Base-by-base conservation (phyloP, 2,888 invertebrate species). In the Aromia moschata region DNA sequence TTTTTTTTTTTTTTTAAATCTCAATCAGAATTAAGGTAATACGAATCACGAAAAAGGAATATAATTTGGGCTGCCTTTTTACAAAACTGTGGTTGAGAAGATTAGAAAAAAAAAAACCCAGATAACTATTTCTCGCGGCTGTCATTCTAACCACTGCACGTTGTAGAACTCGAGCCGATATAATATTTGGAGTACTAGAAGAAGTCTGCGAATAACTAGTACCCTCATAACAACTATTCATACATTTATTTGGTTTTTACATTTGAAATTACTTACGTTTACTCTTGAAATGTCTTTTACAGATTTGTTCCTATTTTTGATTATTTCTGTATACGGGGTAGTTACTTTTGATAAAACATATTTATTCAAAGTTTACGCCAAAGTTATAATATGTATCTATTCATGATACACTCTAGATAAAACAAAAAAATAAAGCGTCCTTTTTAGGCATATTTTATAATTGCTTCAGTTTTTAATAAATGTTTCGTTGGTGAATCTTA, bases 61-160 rank as follows among this genome's bases (percentile, higher is more conserved):
- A 73, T 73, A 74, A 74, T 74, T 74, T 75, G 62, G 70, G 69
- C 67, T 70, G 69, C 64, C 66, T 65, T 67, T 70, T 71, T 71
- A 72, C 74, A 74, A 73, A 75, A 74, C 70, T 73, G 74, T 71
- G 64, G 66, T 62, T 70, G 73, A 73, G 70, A 63, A 74, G 72
- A 74, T 74, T 74, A 73, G 58, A 64, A 56, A 64, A 62, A 46
- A 47, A 64, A 56, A 66, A 62, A 64, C 69, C 72, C 70, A 71
- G 70, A 58, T 62, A 59, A 38, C 52, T 38, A 45, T 72, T 70
- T 67, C 70, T 54, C 62, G 72, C 60, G 58, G 56, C 69, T 72
- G 70, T 69, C 72, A 67, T 56, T 65, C 60, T 62, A 45, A 49
- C 43, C 43, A 53, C 55, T 55, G 25, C 55, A 46, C 40, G 55